Evolutionary conservation across 2,113 vertebrate species (phyloP).

Genomic region (Amphilophus citrinellus): DNA sequence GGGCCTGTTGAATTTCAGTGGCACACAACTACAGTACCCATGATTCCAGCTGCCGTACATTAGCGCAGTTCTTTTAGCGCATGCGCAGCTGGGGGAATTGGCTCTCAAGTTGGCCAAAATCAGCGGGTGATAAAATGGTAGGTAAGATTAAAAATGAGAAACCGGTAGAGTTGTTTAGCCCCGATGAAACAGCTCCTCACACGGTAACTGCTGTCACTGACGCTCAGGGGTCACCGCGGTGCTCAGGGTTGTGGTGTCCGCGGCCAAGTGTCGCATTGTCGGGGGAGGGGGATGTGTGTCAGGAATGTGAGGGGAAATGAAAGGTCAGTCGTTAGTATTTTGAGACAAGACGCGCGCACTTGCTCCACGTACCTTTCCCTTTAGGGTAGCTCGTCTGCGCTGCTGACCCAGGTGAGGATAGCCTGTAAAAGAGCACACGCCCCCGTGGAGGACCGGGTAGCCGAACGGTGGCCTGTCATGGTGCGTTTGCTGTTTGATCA

Average conservation of each 20-base stretch:
- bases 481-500: constrained; percentile 44
- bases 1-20: neutral
- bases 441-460: constrained; percentile 47
- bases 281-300: constrained; percentile 53
- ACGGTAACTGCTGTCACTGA: neutral
- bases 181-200: constrained; percentile 17
- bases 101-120: constrained; percentile 82
- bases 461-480: constrained; percentile 45
- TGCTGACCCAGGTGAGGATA: constrained; percentile 43
- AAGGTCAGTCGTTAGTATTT: constrained; percentile 87
- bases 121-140: constrained; percentile 87
- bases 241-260: constrained; percentile 48
- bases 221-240: neutral
- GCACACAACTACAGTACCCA: constrained; percentile 68
- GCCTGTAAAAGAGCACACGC: constrained; percentile 25
- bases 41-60: neutral
- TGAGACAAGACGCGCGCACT: constrained; percentile 66
- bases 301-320: constrained; percentile 73
- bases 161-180: constrained; percentile 40
- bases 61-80: constrained; percentile 70
- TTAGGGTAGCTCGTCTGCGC: constrained; percentile 76
- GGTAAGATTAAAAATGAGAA: constrained; percentile 75
- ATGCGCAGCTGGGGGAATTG: constrained; percentile 72
- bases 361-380: constrained; percentile 81
- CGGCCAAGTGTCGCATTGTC: constrained; percentile 71